Base-by-base conservation (phyloP, 2,888 invertebrate species). In the Cyclophora albipunctata region DNA sequence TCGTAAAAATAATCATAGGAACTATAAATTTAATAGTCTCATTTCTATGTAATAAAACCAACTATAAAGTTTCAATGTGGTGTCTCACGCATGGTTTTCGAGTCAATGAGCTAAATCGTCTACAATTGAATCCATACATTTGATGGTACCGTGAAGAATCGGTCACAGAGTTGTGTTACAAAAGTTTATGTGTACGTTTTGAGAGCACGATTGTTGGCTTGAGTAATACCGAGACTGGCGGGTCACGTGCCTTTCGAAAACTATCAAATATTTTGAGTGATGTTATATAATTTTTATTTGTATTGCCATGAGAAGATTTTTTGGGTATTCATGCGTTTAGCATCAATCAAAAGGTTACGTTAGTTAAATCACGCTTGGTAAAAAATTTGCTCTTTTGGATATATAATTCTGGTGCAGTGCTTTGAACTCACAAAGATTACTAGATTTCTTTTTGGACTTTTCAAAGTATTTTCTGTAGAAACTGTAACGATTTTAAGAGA, bases 11-110 rank as follows among this genome's bases (percentile, higher is more conserved):
- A 80, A 84, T 83, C 81, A 81, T 75, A 71, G 68, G 69, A 73
- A 75, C 79, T 75, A 83, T 84, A 83, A 81, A 82, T 77, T 79
- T 84, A 78, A 85, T 77, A 73, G 78, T 74, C 84, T 84, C 81
- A 84, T 86, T 84, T 84, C 80, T 75, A 78, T 67, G 73, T 80
- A 80, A 84, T 85, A 84, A 87, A 86, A 77, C 66, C 67, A 69
- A 76, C 82, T 78, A 83, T 85, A 84, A 85, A 86, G 74, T 71
- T 77, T 79, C 77, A 80, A 81, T 79, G 76, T 69, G 71, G 69
- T 75, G 77, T 76, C 79, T 81, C 80, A 77, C 74, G 77, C 74
- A 73, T 71, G 75, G 71, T 63, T 73, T 79, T 75, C 73, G 73
- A 75, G 68, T 80, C 80, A 84, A 81, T 81, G 78, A 76, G 73